Evolutionary conservation across 2,888 invertebrate species (phyloP), one percentile per base, ranked within the genome.

Genomic region (Barypeithes pellucidus): DNA sequence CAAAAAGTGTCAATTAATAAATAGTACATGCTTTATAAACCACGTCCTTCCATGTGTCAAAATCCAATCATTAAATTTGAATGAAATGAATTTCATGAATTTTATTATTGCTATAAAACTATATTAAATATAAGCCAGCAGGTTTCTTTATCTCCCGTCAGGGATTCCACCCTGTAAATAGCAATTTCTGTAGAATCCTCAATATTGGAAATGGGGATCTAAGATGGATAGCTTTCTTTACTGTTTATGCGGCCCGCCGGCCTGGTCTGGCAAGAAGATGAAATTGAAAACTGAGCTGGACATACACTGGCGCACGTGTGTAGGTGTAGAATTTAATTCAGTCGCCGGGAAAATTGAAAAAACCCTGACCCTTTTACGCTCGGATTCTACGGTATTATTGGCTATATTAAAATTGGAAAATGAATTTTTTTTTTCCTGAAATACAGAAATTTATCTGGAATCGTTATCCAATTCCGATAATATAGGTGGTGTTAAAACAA

Each of bases 201-300:
- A 77, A 80, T 83, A 83, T 84, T 84, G 83, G 81, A 83, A 83
- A 80, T 79, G 79, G 81, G 79, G 81, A 79, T 79, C 77, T 77
- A 67, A 83, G 84, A 84, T 83, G 83, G 83, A 83, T 84, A 81
- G 83, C 81, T 81, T 82, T 82, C 81, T 81, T 83, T 82, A 82
- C 82, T 83, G 83, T 84, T 83, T 84, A 84, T 84, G 82, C 83
- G 83, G 78, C 74, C 77, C 77, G 75, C 78, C 77, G 77, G 77
- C 77, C 77, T 76, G 78, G 79, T 77, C 24, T 80, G 79, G 77
- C 78, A 79, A 78, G 50, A 61, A 67, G 63, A 72, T 67, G 67
- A 72, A 72, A 72, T 72, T 72, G 72, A 62, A 72, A 72, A 72
- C 72, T 72, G 72, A 63, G 67, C 72, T 54, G 72, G 71, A 72